These are phyloP conservation scores for Chionis minor DNA, from an alignment of 2,113 vertebrate genomes.

Conservation along the genomic window DNA sequence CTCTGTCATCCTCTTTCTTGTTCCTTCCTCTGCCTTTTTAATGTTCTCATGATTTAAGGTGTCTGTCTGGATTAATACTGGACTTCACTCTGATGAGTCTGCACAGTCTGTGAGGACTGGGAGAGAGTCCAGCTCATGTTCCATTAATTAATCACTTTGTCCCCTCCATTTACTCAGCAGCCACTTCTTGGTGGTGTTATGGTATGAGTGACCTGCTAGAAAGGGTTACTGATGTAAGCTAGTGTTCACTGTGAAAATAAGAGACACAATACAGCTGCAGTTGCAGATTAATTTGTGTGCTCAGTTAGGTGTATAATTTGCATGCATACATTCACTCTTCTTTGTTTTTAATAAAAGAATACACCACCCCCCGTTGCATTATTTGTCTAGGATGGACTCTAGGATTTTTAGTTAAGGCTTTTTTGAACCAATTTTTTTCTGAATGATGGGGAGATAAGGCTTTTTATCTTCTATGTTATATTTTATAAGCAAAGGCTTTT, in stretches of 20 bases:
- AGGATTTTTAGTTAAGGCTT: not conserved
- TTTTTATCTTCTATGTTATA: not conserved
- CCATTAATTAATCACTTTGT: not conserved
- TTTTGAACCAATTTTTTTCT: not conserved
- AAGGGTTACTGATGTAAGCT: not conserved
- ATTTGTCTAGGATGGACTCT: not conserved
- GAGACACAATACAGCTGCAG: too few relatives aligned
- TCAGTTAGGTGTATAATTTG: not conserved
- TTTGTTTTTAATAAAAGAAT: not conserved
- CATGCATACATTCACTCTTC: not conserved
- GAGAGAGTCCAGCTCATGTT: not conserved
- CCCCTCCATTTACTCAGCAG: not conserved
- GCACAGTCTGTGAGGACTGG: not conserved
- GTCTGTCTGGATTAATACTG: not conserved
- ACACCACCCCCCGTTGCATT: fast-evolving
- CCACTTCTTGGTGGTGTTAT: not conserved
- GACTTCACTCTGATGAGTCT: not conserved
- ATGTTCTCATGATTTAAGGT: not conserved
- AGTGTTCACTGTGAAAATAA: not conserved
- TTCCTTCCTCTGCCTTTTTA: not conserved
- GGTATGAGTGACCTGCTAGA: not conserved
- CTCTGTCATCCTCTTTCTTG: fast-evolving
- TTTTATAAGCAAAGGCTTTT: not conserved
- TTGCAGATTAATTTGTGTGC: not conserved
- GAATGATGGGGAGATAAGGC: not conserved